A percentile compares a stretch with the other conserved stretches of the same genome.
Evolutionary conservation across 2,797 vertebrate genomes (phyloP).

Genomic region (Muscicapa striata): DNA sequence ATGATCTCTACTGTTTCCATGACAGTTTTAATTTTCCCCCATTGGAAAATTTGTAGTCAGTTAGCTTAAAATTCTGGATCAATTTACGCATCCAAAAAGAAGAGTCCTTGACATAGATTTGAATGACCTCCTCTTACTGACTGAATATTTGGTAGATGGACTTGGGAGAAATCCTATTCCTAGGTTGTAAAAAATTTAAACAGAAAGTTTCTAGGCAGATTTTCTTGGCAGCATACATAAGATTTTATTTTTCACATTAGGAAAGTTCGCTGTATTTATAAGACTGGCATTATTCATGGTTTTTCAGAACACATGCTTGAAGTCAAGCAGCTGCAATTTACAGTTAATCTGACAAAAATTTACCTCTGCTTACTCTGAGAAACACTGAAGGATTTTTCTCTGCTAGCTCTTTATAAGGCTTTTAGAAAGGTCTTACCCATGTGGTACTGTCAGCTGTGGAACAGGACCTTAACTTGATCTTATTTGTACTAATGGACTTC

Average conservation of each 20-base stretch:
- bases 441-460: neutral
- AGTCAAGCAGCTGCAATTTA: neutral
- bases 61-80: neutral
- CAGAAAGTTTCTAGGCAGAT: slow-evolving; percentile 1
- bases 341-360: slow-evolving; percentile 7
- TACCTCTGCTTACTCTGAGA: neutral
- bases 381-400: neutral
- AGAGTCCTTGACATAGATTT: neutral
- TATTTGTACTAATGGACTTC: neutral
- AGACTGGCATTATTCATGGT: slow-evolving; percentile 3
- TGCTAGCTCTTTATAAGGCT: neutral
- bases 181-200: neutral
- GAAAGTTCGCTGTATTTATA: slow-evolving; percentile 22
- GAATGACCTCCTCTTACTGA: neutral
- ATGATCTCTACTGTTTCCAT: neutral
- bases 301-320: slow-evolving; percentile 18
- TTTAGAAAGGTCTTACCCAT: neutral
- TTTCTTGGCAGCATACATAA: neutral
- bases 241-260: neutral
- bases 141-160: neutral
- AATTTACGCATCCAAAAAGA: fast-evolving
- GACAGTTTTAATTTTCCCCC: neutral
- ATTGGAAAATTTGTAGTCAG: neutral
- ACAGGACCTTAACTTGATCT: neutral
- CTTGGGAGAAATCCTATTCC: neutral